Conservation (phyloP, 2,797 vertebrate species). For the Nothura maculosa region DNA sequence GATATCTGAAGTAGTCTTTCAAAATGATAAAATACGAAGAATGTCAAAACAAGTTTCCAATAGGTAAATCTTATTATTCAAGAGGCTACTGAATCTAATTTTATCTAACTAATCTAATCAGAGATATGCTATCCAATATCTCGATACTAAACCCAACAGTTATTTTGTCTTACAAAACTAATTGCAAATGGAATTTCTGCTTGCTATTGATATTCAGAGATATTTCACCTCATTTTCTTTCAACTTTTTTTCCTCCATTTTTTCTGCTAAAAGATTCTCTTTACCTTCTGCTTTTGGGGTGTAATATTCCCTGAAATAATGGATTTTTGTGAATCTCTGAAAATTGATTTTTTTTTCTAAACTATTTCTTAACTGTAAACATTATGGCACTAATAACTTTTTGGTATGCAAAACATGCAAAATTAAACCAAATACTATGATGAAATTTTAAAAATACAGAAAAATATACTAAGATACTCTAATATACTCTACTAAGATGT, state of each 20-base stretch:
- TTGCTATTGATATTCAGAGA: background rate
- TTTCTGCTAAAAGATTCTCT: background rate
- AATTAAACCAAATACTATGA: background rate
- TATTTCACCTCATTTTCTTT: background rate
- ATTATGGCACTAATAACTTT: background rate
- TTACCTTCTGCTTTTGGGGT: background rate
- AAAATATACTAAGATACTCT: background rate
- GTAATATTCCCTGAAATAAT: background rate
- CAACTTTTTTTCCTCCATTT: background rate
- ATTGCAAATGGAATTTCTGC: background rate
- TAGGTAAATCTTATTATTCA: background rate
- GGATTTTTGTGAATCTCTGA: background rate
- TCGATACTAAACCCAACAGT: background rate
- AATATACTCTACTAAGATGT: background rate
- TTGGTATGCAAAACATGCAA: background rate
- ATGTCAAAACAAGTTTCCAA: background rate
- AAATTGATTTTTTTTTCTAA: background rate
- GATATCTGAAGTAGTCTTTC: background rate
- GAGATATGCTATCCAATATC: background rate
- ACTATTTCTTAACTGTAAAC: background rate
- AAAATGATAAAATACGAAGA: background rate
- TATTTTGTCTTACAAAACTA: background rate
- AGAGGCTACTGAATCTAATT: background rate
- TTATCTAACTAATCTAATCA: background rate
- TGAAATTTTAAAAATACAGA: background rate